These are phyloP conservation scores for Sesamia inferens DNA, from an alignment of 2,888 invertebrate species.

Conservation along the genomic window DNA sequence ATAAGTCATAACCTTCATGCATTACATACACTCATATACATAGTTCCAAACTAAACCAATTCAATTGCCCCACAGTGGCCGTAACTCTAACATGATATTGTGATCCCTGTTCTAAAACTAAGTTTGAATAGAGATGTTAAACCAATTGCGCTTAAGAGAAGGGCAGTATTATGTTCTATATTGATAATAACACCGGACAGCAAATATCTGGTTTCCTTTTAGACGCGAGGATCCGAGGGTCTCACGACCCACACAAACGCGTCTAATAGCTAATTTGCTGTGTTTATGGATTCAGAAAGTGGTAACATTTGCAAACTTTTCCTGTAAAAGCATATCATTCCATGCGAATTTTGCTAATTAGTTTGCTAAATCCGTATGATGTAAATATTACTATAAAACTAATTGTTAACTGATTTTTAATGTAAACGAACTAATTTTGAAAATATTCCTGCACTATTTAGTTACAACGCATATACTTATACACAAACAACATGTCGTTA, in stretches of 20 bases:
- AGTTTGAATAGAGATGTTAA: constrained; percentile 39
- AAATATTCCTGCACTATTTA: not conserved
- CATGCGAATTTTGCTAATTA: not conserved
- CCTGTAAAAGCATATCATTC: constrained; percentile 1
- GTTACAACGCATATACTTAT: not conserved
- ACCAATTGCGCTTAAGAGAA: constrained; percentile 18
- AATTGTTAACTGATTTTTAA: not conserved
- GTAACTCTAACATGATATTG: constrained; percentile 6
- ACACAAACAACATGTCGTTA: constrained; percentile 1
- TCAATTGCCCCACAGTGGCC: constrained; percentile 2
- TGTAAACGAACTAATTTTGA: not conserved
- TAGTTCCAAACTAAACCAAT: constrained; percentile 15
- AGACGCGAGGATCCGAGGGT: constrained; percentile 32
- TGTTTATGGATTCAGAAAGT: constrained; percentile 22
- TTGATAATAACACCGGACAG: constrained; percentile 30
- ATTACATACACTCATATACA: no score
- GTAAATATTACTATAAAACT: not conserved
- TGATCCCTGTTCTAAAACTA: constrained; percentile 38
- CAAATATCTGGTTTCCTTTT: constrained; percentile 47
- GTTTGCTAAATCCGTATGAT: not conserved
- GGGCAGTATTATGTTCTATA: constrained; percentile 38
- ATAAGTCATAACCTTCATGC: not conserved
- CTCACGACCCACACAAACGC: constrained; percentile 32
- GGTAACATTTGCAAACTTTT: constrained; percentile 13
- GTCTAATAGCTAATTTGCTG: constrained; percentile 32